A percentile compares a stretch with the other conserved stretches of the same genome.
Evolutionary conservation across 37 sponge, comb jelly and placozoan genomes (phyloP).

Genomic region (Amphimedon queenslandica): DNA sequence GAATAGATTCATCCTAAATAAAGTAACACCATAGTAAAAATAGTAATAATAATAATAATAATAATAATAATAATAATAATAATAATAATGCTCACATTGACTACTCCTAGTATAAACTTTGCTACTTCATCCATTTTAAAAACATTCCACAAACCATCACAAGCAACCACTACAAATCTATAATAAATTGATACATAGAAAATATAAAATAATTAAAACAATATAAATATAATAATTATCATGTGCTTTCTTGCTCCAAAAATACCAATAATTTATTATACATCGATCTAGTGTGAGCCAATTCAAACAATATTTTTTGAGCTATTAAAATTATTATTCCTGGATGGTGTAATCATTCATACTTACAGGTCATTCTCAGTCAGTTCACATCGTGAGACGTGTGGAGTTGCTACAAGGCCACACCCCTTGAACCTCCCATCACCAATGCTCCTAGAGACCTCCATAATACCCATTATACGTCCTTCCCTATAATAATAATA

Average conservation of each 20-base stretch:
- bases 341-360: too few relatives aligned
- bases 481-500: conserved; percentile 52
- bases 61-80: too few relatives aligned
- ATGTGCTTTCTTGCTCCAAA: too few relatives aligned
- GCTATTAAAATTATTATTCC: too few relatives aligned
- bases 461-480: conserved; percentile 69
- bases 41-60: too few relatives aligned
- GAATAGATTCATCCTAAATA: conserved; percentile 14
- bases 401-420: conserved; percentile 67
- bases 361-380: conserved; percentile 58
- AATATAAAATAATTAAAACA: neutral
- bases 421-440: conserved; percentile 85
- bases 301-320: too few relatives aligned
- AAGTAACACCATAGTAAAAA: too few relatives aligned
- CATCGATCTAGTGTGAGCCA: too few relatives aligned
- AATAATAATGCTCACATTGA: conserved; percentile 51
- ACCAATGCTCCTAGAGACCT: conserved; percentile 87
- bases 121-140: conserved; percentile 67
- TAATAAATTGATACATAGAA: too few relatives aligned
- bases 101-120: conserved; percentile 21
- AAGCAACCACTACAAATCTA: conserved; percentile 78
- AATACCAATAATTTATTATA: too few relatives aligned
- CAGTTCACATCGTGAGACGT: conserved; percentile 48
- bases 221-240: neutral
- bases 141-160: conserved; percentile 88